These are phyloP conservation scores for Cephus sareptanus DNA, from an alignment of 2,888 invertebrate genomes.

Conservation along the genomic window DNA sequence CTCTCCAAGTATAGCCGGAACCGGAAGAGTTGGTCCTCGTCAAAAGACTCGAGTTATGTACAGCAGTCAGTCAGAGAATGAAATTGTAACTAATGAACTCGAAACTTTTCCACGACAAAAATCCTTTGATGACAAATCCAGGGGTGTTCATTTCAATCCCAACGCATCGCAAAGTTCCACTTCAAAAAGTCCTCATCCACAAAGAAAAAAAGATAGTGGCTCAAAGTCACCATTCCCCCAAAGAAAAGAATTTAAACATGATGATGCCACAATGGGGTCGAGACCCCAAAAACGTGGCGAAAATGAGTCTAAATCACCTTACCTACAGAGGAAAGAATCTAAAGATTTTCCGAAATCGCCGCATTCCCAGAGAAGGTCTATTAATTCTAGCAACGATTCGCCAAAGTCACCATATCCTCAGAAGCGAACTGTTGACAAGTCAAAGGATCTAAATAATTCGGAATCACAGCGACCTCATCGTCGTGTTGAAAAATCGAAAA, in stretches of 20 bases:
- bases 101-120: constrained; percentile 42
- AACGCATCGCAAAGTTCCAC: constrained; percentile 33
- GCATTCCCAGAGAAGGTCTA: constrained; percentile 33
- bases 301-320: constrained; percentile 19
- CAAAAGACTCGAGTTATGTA: constrained; percentile 58
- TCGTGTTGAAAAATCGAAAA: background rate
- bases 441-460: constrained; percentile 1
- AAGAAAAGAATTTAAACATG: constrained; percentile 16
- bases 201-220: constrained; percentile 41
- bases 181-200: constrained; percentile 45
- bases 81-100: constrained; percentile 34
- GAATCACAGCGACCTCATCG: background rate
- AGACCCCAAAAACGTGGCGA: constrained; percentile 12
- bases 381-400: constrained; percentile 20
- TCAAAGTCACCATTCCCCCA: constrained; percentile 32
- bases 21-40: constrained; percentile 65
- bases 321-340: constrained; percentile 33
- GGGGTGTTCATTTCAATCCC: constrained; percentile 30
- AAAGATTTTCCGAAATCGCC: constrained; percentile 35
- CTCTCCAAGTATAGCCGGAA: constrained; percentile 61
- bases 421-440: constrained; percentile 17
- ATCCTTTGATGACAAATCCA: constrained; percentile 51
- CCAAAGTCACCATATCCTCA: constrained; percentile 23
- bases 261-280: background rate
- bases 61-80: constrained; percentile 54